Percentiles rank a stretch among this genome's conserved stretches.
Conservation (phyloP, 2,797 vertebrate species). For the Poliocrania exsul region DNA sequence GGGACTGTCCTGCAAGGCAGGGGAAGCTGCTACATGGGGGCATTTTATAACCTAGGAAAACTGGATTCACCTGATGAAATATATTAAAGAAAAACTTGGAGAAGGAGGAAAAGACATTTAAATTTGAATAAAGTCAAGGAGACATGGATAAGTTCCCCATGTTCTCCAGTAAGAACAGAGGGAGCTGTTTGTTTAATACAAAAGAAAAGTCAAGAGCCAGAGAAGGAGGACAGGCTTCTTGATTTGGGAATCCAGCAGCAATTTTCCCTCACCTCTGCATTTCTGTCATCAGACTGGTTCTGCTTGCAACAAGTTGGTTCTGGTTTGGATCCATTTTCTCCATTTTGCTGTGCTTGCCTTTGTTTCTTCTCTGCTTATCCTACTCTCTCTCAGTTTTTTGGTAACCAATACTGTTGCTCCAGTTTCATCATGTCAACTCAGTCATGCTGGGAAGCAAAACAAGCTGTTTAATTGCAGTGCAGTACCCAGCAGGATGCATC, state of each 20-base stretch:
- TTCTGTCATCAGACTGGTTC: neutral
- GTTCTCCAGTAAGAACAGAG: neutral
- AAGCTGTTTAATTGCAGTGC: slow-evolving; percentile 29
- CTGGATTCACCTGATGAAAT: neutral
- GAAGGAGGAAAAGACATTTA: neutral
- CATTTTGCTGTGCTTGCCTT: neutral
- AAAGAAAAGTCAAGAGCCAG: neutral
- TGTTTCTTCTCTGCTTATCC: neutral
- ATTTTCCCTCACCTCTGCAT: neutral
- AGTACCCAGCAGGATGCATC: neutral
- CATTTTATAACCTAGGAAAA: neutral
- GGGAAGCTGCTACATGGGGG: neutral
- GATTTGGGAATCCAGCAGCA: neutral
- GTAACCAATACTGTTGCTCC: neutral
- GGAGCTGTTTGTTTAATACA: neutral
- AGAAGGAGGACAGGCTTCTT: neutral
- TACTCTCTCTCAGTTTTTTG: neutral
- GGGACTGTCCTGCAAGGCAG: neutral
- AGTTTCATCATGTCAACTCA: neutral
- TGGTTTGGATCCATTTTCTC: neutral
- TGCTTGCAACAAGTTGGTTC: neutral
- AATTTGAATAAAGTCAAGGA: neutral
- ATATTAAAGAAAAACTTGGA: neutral
- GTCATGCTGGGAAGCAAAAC: slow-evolving; percentile 19
- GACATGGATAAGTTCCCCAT: neutral